Conservation (phyloP, 2,113 vertebrate species). For the Zosterops hypoxanthus region DNA sequence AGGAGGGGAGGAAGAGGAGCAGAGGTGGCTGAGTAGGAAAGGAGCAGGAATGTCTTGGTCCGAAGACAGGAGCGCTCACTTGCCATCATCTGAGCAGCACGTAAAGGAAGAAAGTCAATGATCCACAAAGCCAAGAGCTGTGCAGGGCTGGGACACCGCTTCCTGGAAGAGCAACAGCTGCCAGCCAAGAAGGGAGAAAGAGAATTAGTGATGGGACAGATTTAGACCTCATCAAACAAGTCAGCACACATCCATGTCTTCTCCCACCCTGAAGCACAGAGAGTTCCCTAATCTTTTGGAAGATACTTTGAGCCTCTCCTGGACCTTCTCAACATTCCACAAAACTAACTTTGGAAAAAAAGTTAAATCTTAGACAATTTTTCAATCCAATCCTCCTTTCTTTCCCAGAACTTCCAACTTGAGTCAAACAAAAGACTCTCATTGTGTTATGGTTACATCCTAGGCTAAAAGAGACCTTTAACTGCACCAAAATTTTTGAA, state of each 20-base stretch:
- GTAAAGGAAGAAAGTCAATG: slow-evolving; percentile 74
- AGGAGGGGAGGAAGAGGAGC: slow-evolving; percentile 70
- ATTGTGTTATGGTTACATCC: neutral
- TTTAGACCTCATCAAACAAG: neutral
- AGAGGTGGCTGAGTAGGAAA: slow-evolving; percentile 68
- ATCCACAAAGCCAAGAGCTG: slow-evolving; percentile 55
- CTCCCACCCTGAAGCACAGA: neutral
- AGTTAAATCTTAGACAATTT: neutral
- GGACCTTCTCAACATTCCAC: neutral
- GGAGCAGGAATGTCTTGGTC: slow-evolving; percentile 58
- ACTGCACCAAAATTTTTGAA: neutral
- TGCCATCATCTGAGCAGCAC: slow-evolving; percentile 81
- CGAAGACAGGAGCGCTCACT: slow-evolving; percentile 51
- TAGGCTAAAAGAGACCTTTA: neutral
- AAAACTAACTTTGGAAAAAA: neutral
- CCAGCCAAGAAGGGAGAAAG: slow-evolving; percentile 31
- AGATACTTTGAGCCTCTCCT: neutral
- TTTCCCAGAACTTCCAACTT: neutral
- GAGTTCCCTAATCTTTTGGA: neutral
- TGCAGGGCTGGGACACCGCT: slow-evolving; percentile 4
- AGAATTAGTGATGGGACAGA: neutral
- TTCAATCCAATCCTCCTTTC: neutral
- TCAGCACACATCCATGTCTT: neutral
- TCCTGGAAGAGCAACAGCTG: slow-evolving; percentile 80
- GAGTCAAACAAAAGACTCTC: neutral